phyloP scores from a whole-genome alignment of 2,797 vertebrate genomes.

The Thripadectes ignobilis region DNA sequence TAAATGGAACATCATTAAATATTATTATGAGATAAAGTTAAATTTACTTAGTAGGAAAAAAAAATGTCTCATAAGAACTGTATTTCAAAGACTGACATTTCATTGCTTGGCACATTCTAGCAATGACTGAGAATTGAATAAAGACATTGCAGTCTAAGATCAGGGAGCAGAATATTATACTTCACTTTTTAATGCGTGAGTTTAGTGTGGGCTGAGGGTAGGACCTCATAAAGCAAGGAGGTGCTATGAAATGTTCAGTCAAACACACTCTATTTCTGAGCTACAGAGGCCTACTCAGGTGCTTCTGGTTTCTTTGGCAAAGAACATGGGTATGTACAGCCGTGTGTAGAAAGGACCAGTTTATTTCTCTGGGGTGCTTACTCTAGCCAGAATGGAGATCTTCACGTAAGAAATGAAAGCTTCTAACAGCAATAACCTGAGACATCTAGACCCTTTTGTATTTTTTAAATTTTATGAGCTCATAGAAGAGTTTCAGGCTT shows the following conservation, averaged over 20 bases:
- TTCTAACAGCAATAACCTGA: background rate
- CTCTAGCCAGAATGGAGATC: background rate
- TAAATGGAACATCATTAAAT: slow-evolving; percentile 25
- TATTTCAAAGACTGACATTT: slow-evolving; percentile 13
- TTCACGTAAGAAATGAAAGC: background rate
- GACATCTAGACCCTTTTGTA: background rate
- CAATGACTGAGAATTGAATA: background rate
- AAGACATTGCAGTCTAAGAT: background rate
- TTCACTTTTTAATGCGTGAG: background rate
- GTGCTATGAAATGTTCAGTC: background rate
- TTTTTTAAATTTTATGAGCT: background rate
- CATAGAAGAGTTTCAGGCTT: background rate
- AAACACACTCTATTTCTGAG: background rate
- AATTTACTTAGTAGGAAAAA: background rate
- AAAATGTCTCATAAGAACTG: background rate
- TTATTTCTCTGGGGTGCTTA: background rate
- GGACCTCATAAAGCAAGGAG: slow-evolving; percentile 15
- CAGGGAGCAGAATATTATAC: background rate
- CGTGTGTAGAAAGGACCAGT: background rate
- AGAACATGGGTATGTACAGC: background rate
- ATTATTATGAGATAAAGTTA: slow-evolving; percentile 37
- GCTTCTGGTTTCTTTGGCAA: background rate
- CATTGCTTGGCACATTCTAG: background rate
- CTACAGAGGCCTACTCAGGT: background rate
- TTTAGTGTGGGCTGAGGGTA: background rate